Evolutionary conservation across 1,140 invertebrate genomes (phyloP).

Genomic region (Monochamus saltuarius): DNA sequence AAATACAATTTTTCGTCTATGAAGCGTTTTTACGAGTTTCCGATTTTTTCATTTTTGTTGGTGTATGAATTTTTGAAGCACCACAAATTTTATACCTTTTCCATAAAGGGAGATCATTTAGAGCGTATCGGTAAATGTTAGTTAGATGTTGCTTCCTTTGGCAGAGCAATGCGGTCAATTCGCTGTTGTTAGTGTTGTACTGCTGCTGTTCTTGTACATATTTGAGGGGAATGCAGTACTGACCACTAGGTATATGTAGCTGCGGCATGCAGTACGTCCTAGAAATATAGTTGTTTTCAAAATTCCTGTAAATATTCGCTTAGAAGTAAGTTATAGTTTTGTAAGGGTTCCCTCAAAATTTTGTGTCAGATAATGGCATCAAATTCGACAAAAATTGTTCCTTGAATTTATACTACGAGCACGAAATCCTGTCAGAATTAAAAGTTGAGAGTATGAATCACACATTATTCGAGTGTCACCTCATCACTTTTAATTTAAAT

Average conservation of each 20-base stretch:
- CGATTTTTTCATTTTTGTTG: conserved; percentile 27
- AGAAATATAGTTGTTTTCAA: not conserved
- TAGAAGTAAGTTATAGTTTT: not conserved
- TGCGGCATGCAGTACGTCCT: not conserved
- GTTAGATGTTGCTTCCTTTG: conserved; percentile 34
- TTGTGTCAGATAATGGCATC: too few species aligned
- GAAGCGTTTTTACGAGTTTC: too few species aligned
- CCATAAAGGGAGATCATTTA: conserved; percentile 42
- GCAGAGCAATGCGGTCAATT: not conserved
- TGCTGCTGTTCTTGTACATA: not conserved
- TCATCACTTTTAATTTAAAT: not conserved
- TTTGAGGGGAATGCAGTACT: not conserved
- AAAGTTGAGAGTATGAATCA: too few species aligned
- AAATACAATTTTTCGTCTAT: too few species aligned
- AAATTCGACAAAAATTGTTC: too few species aligned
- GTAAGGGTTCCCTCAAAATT: not conserved
- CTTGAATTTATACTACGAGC: too few species aligned
- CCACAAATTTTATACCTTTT: conserved; percentile 53
- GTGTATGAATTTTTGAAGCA: conserved; percentile 46
- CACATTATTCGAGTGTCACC: not conserved
- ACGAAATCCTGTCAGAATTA: too few species aligned
- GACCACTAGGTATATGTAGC: too few species aligned
- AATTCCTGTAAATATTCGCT: not conserved
- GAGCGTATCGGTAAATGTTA: conserved; percentile 31
- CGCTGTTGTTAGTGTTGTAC: not conserved